A percentile compares a stretch with the other conserved stretches of the same genome.
Evolutionary conservation across 1,140 invertebrate genomes (phyloP).

Genomic region (Gerris buenoi): DNA sequence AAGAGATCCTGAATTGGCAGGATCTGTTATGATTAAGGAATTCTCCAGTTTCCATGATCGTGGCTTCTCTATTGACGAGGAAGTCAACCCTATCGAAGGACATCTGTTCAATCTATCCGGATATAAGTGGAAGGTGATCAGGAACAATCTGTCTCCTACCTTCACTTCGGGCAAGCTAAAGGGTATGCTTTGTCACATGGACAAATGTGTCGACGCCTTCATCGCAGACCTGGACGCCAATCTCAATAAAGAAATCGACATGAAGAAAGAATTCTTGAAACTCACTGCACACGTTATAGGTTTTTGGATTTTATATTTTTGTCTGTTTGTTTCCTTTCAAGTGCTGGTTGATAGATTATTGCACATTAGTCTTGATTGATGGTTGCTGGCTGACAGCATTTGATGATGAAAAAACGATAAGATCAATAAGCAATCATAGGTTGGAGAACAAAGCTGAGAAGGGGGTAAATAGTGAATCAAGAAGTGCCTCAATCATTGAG

Average conservation of each 20-base stretch:
- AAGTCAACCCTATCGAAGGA: conserved; percentile 19
- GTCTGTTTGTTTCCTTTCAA: not conserved
- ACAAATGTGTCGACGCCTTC: conserved; percentile 17
- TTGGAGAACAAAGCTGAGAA: too few relatives aligned
- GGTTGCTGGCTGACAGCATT: not conserved
- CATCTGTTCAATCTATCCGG: conserved; percentile 23
- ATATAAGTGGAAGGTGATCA: conserved; percentile 26
- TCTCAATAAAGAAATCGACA: not conserved
- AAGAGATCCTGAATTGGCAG: conserved; percentile 29
- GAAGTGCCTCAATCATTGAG: too few relatives aligned
- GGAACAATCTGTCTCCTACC: conserved; percentile 23
- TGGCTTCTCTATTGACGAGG: conserved; percentile 14
- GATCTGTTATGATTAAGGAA: conserved; percentile 25
- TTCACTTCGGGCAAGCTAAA: conserved; percentile 23
- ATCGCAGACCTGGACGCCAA: conserved; percentile 8
- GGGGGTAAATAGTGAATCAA: too few relatives aligned
- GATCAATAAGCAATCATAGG: too few relatives aligned
- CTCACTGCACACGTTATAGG: conserved; percentile 15
- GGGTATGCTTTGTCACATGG: conserved; percentile 20
- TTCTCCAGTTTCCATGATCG: conserved; percentile 26
- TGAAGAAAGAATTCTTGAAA: conserved; percentile 8
- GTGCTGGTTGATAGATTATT: not conserved
- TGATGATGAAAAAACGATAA: too few relatives aligned
- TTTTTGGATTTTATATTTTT: not conserved
- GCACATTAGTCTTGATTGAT: not conserved